Percentiles rank a stretch among this genome's conserved stretches.
These are phyloP conservation scores for Drosophila mojavensis DNA, from an alignment of 1,140 invertebrate species.

Conservation along the genomic window DNA sequence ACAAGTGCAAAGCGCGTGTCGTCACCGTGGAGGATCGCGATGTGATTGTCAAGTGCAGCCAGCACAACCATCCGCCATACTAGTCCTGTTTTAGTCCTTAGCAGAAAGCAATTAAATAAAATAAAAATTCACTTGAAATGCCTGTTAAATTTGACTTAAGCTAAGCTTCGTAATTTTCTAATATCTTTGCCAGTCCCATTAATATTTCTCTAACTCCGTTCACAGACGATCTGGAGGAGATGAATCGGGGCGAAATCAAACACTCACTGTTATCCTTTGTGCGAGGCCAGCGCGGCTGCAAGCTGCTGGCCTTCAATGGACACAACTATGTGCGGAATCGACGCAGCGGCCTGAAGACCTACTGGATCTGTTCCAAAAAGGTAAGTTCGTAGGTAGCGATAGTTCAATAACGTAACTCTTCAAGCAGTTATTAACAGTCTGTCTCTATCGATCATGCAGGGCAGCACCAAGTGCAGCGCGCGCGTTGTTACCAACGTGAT, in stretches of 20 bases:
- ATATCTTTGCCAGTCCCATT: slow-evolving; percentile 7
- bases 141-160: background rate
- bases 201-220: slow-evolving; percentile 22
- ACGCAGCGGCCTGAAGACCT: slow-evolving; percentile 73
- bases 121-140: slow-evolving; percentile 7
- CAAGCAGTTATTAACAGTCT: background rate
- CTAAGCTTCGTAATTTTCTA: background rate
- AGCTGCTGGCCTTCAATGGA: slow-evolving; percentile 67
- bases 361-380: slow-evolving; percentile 83
- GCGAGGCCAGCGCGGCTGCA: slow-evolving; percentile 76
- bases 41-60: slow-evolving; percentile 78
- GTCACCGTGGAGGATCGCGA: slow-evolving; percentile 78
- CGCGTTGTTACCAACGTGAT: slow-evolving; percentile 79
- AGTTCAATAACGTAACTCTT: background rate
- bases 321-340: slow-evolving; percentile 78
- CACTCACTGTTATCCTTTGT: slow-evolving; percentile 71
- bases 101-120: slow-evolving; percentile 23
- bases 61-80: slow-evolving; percentile 83
- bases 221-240: slow-evolving; percentile 51
- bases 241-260: slow-evolving; percentile 45
- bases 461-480: slow-evolving; percentile 83
- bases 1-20: slow-evolving; percentile 83
- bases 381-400: slow-evolving; percentile 42
- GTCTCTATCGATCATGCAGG: slow-evolving; percentile 46
- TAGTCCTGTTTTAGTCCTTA: slow-evolving; percentile 51